Evolutionary conservation across 1,140 invertebrate species (phyloP), one percentile per base, ranked within the genome.

Genomic region (Hylaeus volcanicus): DNA sequence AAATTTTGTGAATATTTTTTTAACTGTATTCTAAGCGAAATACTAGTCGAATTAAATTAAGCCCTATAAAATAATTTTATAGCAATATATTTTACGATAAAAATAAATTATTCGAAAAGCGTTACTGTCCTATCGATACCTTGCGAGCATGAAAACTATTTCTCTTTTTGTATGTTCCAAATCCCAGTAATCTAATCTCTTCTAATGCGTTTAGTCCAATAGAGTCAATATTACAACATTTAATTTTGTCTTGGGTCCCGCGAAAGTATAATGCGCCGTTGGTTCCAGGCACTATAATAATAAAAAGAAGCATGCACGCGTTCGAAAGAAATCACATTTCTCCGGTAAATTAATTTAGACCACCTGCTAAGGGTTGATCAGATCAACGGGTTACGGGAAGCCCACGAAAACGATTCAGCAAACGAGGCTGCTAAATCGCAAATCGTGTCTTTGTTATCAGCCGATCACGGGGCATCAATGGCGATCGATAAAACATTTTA

Each of bases 401-500:
- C 37, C 12, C 6, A 15, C 14, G 9, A 56, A 58, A 64, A 1
- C 68, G 15, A 26, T 53, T 63, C 12, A 4, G 39, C 43, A 43
- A 70, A 61, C 56, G 56, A 70, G 56, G 3, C 61, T 1, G 51
- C 8, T 79, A 48, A 79, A 79, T 65, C 63, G 61, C 14, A 48
- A 68, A 56, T 68, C 78, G 78, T 80, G 78, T 68, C 26, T 45
- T 39, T 51, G 69, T 73, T 73, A 79, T 73, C 60, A 14, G 12
- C 14, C 60, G 68, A 73, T 79, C 60, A 37, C 39, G 15, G 37
- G 26, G 0, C 41, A 53, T 64, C 70, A 51, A 68, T 69, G 63
- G 43, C 41, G 43, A 63, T 71, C 75, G 45, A 74, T 80, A 60
- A 74, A 80, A 6, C 55, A 74, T 53, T 74, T 66, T 74, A 74